A percentile compares a stretch with the other conserved stretches of the same genome.
These are phyloP conservation scores for Sapajus apella DNA, from an alignment of 2,113 vertebrate genomes.

Conservation along the genomic window DNA sequence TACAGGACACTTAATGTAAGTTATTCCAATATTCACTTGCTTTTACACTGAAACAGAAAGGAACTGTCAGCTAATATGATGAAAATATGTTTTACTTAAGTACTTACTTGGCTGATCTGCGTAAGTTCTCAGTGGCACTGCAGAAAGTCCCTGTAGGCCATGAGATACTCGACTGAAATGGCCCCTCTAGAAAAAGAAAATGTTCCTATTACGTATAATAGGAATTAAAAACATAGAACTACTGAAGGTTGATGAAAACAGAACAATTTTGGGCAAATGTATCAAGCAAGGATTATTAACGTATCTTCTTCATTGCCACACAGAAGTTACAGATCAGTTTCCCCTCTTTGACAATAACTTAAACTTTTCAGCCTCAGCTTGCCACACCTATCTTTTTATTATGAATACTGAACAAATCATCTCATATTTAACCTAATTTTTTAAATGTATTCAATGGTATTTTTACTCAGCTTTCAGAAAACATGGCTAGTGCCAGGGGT, in stretches of 20 bases:
- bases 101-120: constrained; percentile 88
- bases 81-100: background rate
- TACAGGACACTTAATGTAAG: background rate
- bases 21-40: background rate
- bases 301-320: background rate
- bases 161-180: constrained; percentile 86
- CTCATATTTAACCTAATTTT: constrained; percentile 1
- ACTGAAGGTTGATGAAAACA: background rate
- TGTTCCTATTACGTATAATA: background rate
- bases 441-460: background rate
- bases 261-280: background rate
- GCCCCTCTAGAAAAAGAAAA: constrained; percentile 85
- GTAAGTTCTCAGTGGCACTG: constrained; percentile 89
- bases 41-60: constrained; percentile 32
- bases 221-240: background rate
- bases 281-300: background rate
- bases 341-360: background rate
- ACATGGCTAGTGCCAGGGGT: background rate
- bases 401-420: background rate
- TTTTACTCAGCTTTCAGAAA: constrained; percentile 32
- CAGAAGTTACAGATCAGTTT: background rate
- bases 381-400: background rate
- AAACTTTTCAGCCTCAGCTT: background rate
- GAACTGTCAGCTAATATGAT: background rate
- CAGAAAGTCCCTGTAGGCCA: constrained; percentile 88